Evolutionary conservation across 2,888 invertebrate species (phyloP), one percentile per base, ranked within the genome.

Genomic region (Phymatocera aterrima): DNA sequence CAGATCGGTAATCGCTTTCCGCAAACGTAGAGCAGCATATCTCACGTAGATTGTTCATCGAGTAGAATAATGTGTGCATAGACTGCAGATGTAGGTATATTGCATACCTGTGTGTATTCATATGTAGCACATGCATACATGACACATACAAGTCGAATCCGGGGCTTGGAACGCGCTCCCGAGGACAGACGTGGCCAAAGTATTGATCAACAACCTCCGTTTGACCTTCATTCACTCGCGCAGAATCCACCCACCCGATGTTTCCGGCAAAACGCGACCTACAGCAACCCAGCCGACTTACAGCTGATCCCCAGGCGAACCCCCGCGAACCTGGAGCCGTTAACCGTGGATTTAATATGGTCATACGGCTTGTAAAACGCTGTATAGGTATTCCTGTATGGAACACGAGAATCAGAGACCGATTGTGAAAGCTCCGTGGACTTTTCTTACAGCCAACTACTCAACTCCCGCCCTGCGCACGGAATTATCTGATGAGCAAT

Each of bases 191-290:
- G 51, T 51, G 48, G 51, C 48, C 72, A 12, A 18, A 34, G 60
- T 75, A 75, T 75, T 75, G 75, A 75, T 75, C 75, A n/a, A 57
- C 72, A 57, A 75, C 75, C 75, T 60, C 60, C 75, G 24, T 1
- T n/a, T 60, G 75, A 75, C 75, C 75, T 75, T 75, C 57, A 75
- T 75, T 24, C 57, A 57, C 40, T 54, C 57, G 75, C 75, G 75
- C 75, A 75, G 57, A 54, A 75, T 75, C 75, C 37, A 75, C 60
- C 75, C 40, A 43, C 57, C 46, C 28, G 18, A 60, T n/a, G 72
- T n/a, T 51, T 15, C 48, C 48, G n/a, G 40, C n/a, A 24, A 24
- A 57, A 75, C 75, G 75, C 75, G 75, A 75, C 75, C 75, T 75
- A 75, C 75, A 75, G 40, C 75, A 75, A 75, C 75, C 60, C 75